Base-by-base conservation (phyloP, 2,797 vertebrate genomes). In the Sparidentex hasta region DNA sequence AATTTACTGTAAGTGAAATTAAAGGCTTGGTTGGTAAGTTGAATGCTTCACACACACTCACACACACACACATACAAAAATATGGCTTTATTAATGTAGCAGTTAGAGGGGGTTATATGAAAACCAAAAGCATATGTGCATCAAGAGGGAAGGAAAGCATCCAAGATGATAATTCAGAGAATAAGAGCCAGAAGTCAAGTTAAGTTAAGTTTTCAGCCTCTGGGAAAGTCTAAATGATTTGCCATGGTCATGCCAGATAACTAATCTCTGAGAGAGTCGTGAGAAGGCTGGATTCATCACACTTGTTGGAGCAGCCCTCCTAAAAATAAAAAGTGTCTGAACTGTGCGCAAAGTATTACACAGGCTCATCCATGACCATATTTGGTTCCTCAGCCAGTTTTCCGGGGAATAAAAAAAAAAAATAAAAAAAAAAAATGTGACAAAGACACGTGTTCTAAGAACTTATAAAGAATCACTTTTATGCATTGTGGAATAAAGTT, bases 11-110 rank as follows among this genome's bases (percentile, higher is more conserved):
- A 54, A 96, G 97, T 90, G 98, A 99, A 71, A 97, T 99, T 90
- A 99, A 99, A 94, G 96, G 97, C 78, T 94, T 99, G 80, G 97
- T 99, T 88, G 98, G 98, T 99, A 95, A 98, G 98, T 97, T 17
- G n/a, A 66, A 66, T 21, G 17, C 25, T 33, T 38, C 1, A 54
- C 27, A 47, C 2, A 50, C 16, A 29, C 41, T 44, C 1, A 46
- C 1, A 46, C 16, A 46, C 50, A 68, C 20, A 48, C 1, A 51
- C 18, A 46, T 33, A 33, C 18, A 38, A 16, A 51, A 38, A 11
- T 23, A n/a, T 54, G 41, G 14, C 17, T 41, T 21, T 48, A 9
- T 16, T 44, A 9, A 38, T 64, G 23, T 51, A 65, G 21, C 11
- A 29, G 3, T 44, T 51, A 63, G 14, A 66, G 14, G 14, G 29